phyloP scores from a whole-genome alignment of 1,140 invertebrate species.

The Orussus abietinus region DNA sequence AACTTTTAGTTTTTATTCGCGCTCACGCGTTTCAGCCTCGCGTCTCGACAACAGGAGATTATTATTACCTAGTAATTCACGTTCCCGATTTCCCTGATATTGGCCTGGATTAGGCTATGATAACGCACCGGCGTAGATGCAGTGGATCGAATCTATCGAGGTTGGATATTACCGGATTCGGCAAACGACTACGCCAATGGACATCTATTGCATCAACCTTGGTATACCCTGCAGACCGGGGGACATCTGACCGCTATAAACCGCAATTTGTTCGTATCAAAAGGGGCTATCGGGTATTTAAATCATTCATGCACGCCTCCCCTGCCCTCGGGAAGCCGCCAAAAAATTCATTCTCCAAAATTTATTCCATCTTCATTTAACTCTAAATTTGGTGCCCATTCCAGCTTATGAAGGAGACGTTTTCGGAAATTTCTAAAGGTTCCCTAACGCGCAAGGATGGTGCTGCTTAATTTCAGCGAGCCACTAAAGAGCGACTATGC shows the following conservation, averaged over 20 bases:
- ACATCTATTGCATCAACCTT: slow-evolving; percentile 35
- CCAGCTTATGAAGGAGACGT: slow-evolving; percentile 1
- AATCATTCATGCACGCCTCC: slow-evolving; percentile 9
- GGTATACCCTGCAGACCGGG: slow-evolving; percentile 26
- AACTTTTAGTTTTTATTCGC: no score
- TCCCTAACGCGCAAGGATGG: no score
- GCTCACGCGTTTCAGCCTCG: no score
- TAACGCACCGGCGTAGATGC: background rate
- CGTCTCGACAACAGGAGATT: no score
- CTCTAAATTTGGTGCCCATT: no score
- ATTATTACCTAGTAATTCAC: no score
- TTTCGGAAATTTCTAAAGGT: no score
- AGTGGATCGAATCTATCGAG: background rate
- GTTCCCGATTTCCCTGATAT: slow-evolving; percentile 9
- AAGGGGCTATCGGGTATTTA: slow-evolving; percentile 3
- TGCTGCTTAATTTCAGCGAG: no score
- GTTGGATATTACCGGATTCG: slow-evolving; percentile 9
- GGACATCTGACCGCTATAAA: slow-evolving; percentile 24
- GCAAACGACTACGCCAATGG: slow-evolving; percentile 22
- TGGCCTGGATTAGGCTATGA: slow-evolving; percentile 5
- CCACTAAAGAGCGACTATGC: no score
- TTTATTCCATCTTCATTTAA: no score
- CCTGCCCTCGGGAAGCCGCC: background rate
- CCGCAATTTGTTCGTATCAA: slow-evolving; percentile 23
- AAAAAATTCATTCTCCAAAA: no score